Conservation (phyloP, 1,140 invertebrate species). For the Nephotettix cincticeps region DNA sequence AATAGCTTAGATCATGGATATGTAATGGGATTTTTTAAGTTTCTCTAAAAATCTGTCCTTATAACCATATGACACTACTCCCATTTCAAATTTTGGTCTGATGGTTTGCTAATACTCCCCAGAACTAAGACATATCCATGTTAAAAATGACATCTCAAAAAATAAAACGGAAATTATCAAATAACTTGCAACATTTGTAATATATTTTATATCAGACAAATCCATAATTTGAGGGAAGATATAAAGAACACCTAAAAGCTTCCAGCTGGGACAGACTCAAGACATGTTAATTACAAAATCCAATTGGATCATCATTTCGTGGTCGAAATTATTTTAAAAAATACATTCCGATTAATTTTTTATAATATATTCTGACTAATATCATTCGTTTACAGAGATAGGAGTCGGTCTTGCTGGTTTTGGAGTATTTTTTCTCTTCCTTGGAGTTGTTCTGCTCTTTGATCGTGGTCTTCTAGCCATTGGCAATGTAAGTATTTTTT, state of each 20-base stretch:
- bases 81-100: too few species aligned
- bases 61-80: too few species aligned
- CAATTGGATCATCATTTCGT: too few species aligned
- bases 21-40: too few species aligned
- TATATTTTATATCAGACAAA: neutral
- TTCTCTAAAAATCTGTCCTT: too few species aligned
- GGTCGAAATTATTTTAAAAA: neutral
- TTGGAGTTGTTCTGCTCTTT: conserved; percentile 93
- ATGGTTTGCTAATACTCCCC: too few species aligned
- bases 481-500: conserved; percentile 82
- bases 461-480: conserved; percentile 98
- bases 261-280: neutral
- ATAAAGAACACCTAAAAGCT: neutral
- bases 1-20: too few species aligned
- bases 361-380: neutral
- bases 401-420: conserved; percentile 96
- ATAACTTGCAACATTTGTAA: too few species aligned
- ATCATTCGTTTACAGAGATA: conserved; percentile 74
- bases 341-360: neutral
- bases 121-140: too few species aligned
- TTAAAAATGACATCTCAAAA: too few species aligned
- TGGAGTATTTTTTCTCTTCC: conserved; percentile 92
- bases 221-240: neutral
- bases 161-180: too few species aligned
- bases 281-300: neutral